A percentile compares a stretch with the other conserved stretches of the same genome.
Conservation (phyloP, 2,113 vertebrate species). For the Fulica atra region DNA sequence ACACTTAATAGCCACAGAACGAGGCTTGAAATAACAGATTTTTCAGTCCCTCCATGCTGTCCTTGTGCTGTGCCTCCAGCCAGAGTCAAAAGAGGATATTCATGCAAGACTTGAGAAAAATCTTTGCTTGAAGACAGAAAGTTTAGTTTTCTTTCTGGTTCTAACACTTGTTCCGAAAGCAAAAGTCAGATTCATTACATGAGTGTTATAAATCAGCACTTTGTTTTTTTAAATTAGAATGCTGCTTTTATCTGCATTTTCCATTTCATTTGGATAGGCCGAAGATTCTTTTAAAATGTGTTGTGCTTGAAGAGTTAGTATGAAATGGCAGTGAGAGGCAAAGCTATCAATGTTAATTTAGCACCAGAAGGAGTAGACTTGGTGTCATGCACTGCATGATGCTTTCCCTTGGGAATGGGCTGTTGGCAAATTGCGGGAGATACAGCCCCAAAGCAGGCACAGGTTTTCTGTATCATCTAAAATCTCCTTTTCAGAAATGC, state of each 20-base stretch:
- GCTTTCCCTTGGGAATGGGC: not conserved
- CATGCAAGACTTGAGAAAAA: not conserved
- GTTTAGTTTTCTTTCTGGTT: not conserved
- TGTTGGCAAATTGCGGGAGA: not conserved
- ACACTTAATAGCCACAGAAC: not conserved
- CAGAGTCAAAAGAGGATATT: not conserved
- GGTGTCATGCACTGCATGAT: not conserved
- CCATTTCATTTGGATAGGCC: not conserved
- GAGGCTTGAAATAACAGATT: not conserved
- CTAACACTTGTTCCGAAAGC: not conserved
- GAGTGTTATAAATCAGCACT: not conserved
- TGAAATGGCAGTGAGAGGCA: not conserved
- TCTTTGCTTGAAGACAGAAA: not conserved
- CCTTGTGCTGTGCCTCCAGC: not conserved
- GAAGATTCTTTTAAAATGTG: not conserved
- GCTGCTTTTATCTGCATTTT: not conserved
- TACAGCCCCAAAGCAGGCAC: not conserved
- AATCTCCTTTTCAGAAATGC: not conserved
- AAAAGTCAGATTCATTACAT: not conserved
- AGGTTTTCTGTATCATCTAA: not conserved
- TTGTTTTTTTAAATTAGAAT: not conserved
- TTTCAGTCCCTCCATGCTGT: not conserved
- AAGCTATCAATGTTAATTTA: not conserved
- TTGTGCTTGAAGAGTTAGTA: not conserved
- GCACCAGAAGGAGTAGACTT: not conserved